Evolutionary conservation across 2,797 vertebrate species (phyloP).

Genomic region (Chelidonichthys spinosus): DNA sequence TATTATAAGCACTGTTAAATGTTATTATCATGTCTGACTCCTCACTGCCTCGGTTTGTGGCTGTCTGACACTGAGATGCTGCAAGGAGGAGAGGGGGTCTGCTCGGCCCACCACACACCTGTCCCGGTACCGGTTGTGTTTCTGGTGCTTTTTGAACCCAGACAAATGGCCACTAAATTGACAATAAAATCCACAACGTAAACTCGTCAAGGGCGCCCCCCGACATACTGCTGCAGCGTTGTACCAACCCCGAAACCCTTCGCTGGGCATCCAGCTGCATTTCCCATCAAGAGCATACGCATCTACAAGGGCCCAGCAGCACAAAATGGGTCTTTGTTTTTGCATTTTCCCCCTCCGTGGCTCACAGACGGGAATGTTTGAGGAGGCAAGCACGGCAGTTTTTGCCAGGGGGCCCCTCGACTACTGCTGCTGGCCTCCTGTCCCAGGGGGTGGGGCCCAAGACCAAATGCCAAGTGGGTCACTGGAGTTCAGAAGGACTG

Average conservation of each 20-base stretch:
- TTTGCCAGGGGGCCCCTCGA: slow-evolving; percentile 66
- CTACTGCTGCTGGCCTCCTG: slow-evolving; percentile 56
- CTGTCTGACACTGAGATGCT: no score
- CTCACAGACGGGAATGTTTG: slow-evolving; percentile 75
- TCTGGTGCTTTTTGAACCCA: no score
- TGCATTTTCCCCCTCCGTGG: slow-evolving; percentile 48
- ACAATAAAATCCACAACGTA: slow-evolving; percentile 18
- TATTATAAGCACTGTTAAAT: no score
- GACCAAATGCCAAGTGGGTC: slow-evolving; percentile 77
- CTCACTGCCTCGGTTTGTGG: no score
- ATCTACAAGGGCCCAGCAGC: slow-evolving; percentile 47
- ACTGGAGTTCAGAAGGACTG: slow-evolving; percentile 63
- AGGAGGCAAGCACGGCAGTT: slow-evolving; percentile 52
- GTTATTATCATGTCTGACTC: no score
- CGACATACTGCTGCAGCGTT: slow-evolving; percentile 4
- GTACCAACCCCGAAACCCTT: slow-evolving; percentile 23
- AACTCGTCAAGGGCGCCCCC: slow-evolving; percentile 12
- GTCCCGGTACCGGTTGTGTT: no score
- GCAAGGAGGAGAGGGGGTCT: no score
- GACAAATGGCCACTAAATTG: no score
- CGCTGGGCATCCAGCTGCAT: slow-evolving; percentile 58
- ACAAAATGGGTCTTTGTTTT: slow-evolving; percentile 81
- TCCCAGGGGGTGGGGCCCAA: slow-evolving; percentile 63
- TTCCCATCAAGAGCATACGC: slow-evolving; percentile 58
- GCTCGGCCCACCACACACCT: no score